These are phyloP conservation scores for Drosophila neotestacea DNA, from an alignment of 2,888 invertebrate genomes.

Conservation along the genomic window DNA sequence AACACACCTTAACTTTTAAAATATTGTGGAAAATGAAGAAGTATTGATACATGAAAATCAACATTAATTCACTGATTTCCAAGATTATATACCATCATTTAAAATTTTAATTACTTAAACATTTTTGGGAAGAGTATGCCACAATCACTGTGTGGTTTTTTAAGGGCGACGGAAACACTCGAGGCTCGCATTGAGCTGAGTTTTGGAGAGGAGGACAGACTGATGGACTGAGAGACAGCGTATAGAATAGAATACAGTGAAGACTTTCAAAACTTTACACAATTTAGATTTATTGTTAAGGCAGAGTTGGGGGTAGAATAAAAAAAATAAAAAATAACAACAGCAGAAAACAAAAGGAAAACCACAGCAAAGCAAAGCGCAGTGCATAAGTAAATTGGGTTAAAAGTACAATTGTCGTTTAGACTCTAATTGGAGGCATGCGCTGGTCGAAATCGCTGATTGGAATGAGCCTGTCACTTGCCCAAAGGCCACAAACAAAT, in stretches of 20 bases:
- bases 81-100: neutral
- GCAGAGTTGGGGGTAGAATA: constrained; percentile 34
- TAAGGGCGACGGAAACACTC: constrained; percentile 32
- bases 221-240: constrained; percentile 17
- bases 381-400: constrained; percentile 68
- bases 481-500: constrained; percentile 75
- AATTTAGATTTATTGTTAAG: constrained; percentile 76
- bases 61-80: neutral
- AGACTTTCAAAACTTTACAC: constrained; percentile 67
- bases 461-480: constrained; percentile 71
- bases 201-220: constrained; percentile 23
- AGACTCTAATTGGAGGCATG: constrained; percentile 79
- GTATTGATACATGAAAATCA: neutral
- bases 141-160: constrained; percentile 8
- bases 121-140: constrained; percentile 32
- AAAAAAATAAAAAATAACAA: constrained; percentile 4
- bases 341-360: constrained; percentile 11
- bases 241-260: constrained; percentile 28
- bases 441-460: constrained; percentile 69
- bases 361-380: constrained; percentile 50
- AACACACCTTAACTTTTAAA: neutral
- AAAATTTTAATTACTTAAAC: neutral
- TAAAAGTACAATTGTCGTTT: constrained; percentile 79
- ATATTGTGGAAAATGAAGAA: neutral
- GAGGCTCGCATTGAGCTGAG: constrained; percentile 40